Percentiles rank a stretch among this genome's conserved stretches.
These are phyloP conservation scores for Dorcus parallelipipedus DNA, from an alignment of 2,888 invertebrate genomes.

Conservation along the genomic window DNA sequence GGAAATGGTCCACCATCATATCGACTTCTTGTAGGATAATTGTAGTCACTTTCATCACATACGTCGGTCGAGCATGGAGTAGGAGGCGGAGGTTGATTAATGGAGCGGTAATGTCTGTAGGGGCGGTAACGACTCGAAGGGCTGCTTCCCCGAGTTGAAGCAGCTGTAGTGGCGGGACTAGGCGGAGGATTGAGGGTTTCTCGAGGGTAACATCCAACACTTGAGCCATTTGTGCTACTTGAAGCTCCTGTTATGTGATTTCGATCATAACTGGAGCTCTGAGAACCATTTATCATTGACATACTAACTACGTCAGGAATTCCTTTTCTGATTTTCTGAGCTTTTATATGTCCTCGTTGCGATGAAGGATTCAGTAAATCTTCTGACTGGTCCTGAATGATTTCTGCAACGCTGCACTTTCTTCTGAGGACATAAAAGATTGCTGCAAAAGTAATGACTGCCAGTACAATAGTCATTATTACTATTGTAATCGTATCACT, in stretches of 20 bases:
- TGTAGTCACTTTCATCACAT: constrained; percentile 83
- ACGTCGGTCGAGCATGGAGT: constrained; percentile 94
- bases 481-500: constrained; percentile 47
- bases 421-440: constrained; percentile 34
- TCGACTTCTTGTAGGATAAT: constrained; percentile 54
- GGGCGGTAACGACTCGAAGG: constrained; percentile 64
- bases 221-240: constrained; percentile 64
- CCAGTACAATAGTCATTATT: constrained; percentile 55
- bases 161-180: constrained; percentile 77
- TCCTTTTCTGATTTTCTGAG: constrained; percentile 21
- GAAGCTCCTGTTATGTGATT: constrained; percentile 63
- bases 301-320: constrained; percentile 57
- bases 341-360: constrained; percentile 38
- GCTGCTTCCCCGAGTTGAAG: constrained; percentile 55
- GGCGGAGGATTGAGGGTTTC: constrained; percentile 89
- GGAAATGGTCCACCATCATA: constrained; percentile 61
- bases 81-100: constrained; percentile 86
- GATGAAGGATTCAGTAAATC: constrained; percentile 62
- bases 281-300: constrained; percentile 63
- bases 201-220: constrained; percentile 64
- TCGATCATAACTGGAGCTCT: constrained; percentile 65
- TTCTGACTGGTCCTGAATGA: constrained; percentile 60
- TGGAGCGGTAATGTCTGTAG: constrained; percentile 65
- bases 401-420: constrained; percentile 29
- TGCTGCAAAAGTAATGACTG: constrained; percentile 52